These are phyloP conservation scores for Sisor rabdophorus DNA, from an alignment of 2,113 vertebrate species.

Conservation along the genomic window DNA sequence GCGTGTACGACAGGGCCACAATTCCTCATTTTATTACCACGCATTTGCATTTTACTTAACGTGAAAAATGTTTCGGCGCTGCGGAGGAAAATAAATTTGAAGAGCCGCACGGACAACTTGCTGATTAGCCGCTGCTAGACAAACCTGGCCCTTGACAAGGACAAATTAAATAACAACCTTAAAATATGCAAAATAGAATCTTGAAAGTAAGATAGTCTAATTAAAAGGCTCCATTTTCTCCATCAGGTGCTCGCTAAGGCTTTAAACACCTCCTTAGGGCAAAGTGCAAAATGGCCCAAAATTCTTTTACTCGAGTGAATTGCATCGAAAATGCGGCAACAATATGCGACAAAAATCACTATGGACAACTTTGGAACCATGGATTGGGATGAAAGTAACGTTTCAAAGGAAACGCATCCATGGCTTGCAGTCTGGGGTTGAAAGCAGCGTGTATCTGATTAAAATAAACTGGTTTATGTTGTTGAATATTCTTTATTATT, in stretches of 20 bases:
- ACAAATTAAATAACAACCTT: slow-evolving; percentile 54
- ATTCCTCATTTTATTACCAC: slow-evolving; percentile 52
- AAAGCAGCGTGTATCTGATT: background rate
- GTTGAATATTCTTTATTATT: background rate
- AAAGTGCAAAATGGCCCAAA: slow-evolving; percentile 9
- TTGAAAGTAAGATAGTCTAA: slow-evolving; percentile 42
- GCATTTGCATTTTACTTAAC: slow-evolving; percentile 55
- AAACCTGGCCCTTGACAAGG: slow-evolving; percentile 49
- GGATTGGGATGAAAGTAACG: background rate
- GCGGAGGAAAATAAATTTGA: slow-evolving; percentile 45
- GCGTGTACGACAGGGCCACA: slow-evolving; percentile 52
- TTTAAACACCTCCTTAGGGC: slow-evolving; percentile 24
- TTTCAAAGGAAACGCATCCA: too few species aligned
- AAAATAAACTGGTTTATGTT: background rate
- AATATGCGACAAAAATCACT: background rate
- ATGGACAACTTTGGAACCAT: background rate
- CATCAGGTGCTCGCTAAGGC: slow-evolving; percentile 1
- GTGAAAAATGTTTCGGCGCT: slow-evolving; percentile 50
- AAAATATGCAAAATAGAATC: slow-evolving; percentile 51
- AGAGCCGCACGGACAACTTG: slow-evolving; percentile 41
- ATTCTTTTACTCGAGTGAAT: slow-evolving; percentile 1
- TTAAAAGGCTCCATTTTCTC: slow-evolving; percentile 41
- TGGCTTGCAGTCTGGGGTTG: slow-evolving; percentile 3
- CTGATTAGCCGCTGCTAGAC: slow-evolving; percentile 45
- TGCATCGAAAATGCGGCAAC: background rate